A percentile compares a stretch with the other conserved stretches of the same genome.
Evolutionary conservation across 2,113 vertebrate species (phyloP).

Genomic region (Dicaeum eximium): DNA sequence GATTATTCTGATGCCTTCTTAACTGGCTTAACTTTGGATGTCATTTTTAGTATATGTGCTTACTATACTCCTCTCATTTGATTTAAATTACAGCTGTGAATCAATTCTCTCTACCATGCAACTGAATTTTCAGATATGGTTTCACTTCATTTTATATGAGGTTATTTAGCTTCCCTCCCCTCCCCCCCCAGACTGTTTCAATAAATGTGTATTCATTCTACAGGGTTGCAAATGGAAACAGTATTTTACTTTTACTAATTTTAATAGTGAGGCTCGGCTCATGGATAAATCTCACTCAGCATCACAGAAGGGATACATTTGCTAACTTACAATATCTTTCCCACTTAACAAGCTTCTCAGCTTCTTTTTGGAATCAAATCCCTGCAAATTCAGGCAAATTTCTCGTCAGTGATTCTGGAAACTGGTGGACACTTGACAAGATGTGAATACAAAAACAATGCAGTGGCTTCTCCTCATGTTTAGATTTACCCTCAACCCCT

Average conservation of each 20-base stretch:
- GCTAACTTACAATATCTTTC: neutral
- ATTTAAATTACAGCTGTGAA: conserved; percentile 11
- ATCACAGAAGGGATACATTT: neutral
- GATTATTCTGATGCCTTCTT: conserved; percentile 28
- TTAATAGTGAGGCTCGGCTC: neutral
- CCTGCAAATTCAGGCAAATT: neutral
- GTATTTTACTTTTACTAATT: conserved; percentile 14
- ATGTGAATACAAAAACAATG: neutral
- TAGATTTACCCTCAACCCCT: neutral
- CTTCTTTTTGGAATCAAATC: neutral
- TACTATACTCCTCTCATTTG: neutral
- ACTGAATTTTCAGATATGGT: neutral
- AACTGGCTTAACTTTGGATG: conserved; percentile 27
- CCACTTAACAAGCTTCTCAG: neutral
- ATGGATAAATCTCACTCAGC: neutral
- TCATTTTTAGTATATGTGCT: conserved; percentile 36
- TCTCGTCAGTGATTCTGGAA: neutral
- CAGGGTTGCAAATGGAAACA: neutral
- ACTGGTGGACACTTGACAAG: neutral
- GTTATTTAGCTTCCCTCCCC: neutral
- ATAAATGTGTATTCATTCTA: neutral
- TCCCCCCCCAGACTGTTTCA: neutral
- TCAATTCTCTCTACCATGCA: conserved; percentile 1
- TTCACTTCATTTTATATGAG: conserved; percentile 11
- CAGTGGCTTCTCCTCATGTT: neutral